Evolutionary conservation across 2,888 invertebrate genomes (phyloP), one percentile per base, ranked within the genome.

Genomic region (Trichopoda pennipes): DNA sequence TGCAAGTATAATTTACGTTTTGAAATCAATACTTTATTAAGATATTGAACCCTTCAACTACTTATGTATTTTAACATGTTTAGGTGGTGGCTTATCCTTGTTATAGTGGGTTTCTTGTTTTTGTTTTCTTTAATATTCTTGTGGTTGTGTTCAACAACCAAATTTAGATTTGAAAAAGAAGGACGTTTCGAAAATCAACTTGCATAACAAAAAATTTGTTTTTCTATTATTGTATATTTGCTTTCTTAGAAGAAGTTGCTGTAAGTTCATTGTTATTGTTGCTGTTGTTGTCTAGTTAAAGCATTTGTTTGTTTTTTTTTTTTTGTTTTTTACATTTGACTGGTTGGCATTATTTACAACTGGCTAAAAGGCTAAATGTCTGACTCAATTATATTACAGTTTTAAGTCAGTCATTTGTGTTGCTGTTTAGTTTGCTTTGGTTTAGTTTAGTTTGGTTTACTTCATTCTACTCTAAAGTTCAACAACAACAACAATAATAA

Each of bases 21-120:
- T 51, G 85, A 84, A 85, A 85, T 84, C 85, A 82, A 85, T 85
- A 85, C 84, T 82, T 84, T 84, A 85, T 85, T 85, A 85, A 84
- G 84, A 85, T 84, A 85, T 85, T 75, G 70, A 82, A 79, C 79
- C 72, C 81, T 81, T 79, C 51, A 69, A 61, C 51, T 63, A 12
- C 38, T 68, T 56, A 55, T 38, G 58, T 51, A n/a, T 69, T 32
- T 77, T 47, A 73, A 66, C 58, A 68, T 10, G 61, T 63, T 74
- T 35, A 74, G 74, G 32, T 70, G 78, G 60, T 61, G 61, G 74
- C 70, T 78, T 64, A 75, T 64, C 60, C 60, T 17, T 53, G 51
- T 70, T 64, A 56, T 58, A 49, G 19, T 47, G 42, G 32, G 7
- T 47, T 63, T 53, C 38, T 12, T 56, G 42, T 55, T 68, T 53